Conservation (phyloP, 2,113 vertebrate genomes). For the Pollimyrus isidori region DNA sequence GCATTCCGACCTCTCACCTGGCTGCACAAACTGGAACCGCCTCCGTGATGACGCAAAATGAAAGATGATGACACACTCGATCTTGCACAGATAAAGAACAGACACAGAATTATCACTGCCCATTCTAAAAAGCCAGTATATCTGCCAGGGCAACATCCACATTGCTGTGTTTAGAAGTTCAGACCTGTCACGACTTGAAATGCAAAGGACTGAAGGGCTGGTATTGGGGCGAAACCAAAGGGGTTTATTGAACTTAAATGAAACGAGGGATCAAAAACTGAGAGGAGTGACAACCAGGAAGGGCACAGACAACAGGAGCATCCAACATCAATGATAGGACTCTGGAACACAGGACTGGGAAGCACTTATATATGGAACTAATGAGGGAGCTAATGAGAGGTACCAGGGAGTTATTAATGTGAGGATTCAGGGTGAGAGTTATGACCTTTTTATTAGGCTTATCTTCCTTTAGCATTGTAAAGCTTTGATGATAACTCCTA, state of each 20-base stretch:
- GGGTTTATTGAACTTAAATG: background rate
- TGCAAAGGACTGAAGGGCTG: background rate
- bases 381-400: background rate
- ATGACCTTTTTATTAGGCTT: background rate
- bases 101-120: background rate
- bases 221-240: background rate
- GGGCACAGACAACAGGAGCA: background rate
- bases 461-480: background rate
- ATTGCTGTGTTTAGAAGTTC: background rate
- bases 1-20: too few relatives aligned
- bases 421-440: background rate
- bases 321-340: background rate
- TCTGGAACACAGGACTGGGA: background rate
- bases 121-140: background rate
- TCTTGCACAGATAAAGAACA: background rate
- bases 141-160: background rate
- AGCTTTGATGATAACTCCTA: background rate
- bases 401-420: background rate
- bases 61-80: background rate
- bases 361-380: background rate
- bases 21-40: too few relatives aligned
- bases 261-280: background rate
- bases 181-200: background rate
- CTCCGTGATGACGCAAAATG: background rate
- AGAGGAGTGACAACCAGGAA: background rate